Percentiles rank a stretch among this genome's conserved stretches.
phyloP scores from a whole-genome alignment of 2,113 vertebrate genomes.

The Phylloscopus whistleri region DNA sequence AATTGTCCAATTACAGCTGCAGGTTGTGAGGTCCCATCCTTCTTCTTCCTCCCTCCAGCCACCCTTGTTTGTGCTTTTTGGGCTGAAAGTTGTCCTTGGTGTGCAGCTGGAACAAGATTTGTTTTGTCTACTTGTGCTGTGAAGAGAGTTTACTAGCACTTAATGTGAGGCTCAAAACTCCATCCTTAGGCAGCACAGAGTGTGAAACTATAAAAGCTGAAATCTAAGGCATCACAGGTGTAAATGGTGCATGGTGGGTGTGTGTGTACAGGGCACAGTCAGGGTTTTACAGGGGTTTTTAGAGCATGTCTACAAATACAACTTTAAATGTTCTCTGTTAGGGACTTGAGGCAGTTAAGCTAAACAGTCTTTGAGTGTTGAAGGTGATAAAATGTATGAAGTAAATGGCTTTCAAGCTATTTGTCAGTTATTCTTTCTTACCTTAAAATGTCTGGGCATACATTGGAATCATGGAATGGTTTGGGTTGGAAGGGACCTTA shows the following conservation, averaged over 20 bases:
- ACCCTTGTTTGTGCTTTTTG: too few relatives aligned
- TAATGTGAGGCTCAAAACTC: too few relatives aligned
- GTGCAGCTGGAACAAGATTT: too few relatives aligned
- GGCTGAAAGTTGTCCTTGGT: too few relatives aligned
- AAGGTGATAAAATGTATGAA: background rate
- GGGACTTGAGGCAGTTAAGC: background rate
- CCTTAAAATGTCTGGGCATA: background rate
- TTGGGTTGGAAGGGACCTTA: background rate
- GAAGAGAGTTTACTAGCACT: too few relatives aligned
- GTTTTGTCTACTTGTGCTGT: too few relatives aligned
- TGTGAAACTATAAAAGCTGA: too few relatives aligned
- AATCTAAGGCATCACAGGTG: background rate
- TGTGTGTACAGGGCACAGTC: background rate
- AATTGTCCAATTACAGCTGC: too few relatives aligned
- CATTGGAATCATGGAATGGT: background rate
- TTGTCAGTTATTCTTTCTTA: background rate
- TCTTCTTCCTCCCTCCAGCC: too few relatives aligned
- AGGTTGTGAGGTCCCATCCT: too few relatives aligned
- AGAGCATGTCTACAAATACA: background rate
- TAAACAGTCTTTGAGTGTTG: background rate
- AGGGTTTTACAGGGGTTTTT: background rate
- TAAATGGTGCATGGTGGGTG: background rate
- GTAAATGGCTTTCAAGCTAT: background rate
- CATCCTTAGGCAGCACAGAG: too few relatives aligned
- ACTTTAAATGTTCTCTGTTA: background rate